Percentiles rank a stretch among this genome's conserved stretches.
Conservation (phyloP, 2,797 vertebrate species). For the Remorina albescens region DNA sequence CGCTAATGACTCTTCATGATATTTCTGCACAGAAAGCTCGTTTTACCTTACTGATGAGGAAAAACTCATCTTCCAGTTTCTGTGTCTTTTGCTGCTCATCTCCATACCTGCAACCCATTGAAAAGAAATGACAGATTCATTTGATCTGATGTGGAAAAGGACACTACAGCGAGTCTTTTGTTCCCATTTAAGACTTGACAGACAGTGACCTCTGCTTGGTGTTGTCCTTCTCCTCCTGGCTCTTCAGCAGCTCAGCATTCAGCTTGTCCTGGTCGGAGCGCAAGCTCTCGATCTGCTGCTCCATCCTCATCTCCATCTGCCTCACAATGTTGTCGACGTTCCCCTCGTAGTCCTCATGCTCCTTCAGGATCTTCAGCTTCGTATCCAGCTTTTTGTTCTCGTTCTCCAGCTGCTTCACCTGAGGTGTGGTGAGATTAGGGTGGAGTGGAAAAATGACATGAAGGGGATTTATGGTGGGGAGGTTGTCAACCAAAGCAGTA, state of each 20-base stretch:
- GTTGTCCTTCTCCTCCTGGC: constrained; percentile 65
- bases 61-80: constrained; percentile 70
- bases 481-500: not conserved
- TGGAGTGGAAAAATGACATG: too few relatives aligned
- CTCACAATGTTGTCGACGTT: constrained; percentile 75
- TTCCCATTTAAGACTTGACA: too few relatives aligned
- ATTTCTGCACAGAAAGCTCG: too few relatives aligned
- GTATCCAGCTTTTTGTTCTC: constrained; percentile 80
- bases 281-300: constrained; percentile 74
- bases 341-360: constrained; percentile 77
- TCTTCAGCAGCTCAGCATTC: constrained; percentile 64
- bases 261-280: constrained; percentile 75
- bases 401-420: constrained; percentile 84
- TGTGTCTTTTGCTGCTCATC: constrained; percentile 48
- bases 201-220: constrained; percentile 78
- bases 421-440: not conserved
- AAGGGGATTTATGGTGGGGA: not conserved
- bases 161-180: too few relatives aligned
- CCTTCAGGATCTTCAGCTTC: constrained; percentile 80
- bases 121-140: not conserved
- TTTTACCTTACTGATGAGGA: constrained; percentile 73
- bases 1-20: too few relatives aligned
- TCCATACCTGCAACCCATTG: constrained; percentile 64
- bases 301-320: constrained; percentile 67
- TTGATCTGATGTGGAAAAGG: too few relatives aligned